A percentile compares a stretch with the other conserved stretches of the same genome.
Conservation (phyloP, 1,140 invertebrate species). For the Ooceraea biroi region DNA sequence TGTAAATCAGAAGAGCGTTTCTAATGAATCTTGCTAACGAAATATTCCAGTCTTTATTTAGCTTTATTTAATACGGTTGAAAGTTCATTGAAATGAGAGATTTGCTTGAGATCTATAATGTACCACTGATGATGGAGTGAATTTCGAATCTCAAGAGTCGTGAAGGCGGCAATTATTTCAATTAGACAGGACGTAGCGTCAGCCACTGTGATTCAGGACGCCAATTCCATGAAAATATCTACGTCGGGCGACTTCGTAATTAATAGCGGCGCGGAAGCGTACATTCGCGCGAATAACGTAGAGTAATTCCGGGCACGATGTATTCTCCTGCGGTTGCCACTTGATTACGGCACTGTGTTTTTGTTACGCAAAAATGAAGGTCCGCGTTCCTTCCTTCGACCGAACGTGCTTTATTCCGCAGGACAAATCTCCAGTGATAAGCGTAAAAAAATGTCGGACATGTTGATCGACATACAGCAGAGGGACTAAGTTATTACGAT, state of each 20-base stretch:
- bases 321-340: slow-evolving; percentile 6
- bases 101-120: not conserved
- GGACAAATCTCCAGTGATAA: not conserved
- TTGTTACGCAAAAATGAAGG: slow-evolving; percentile 10
- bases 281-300: slow-evolving; percentile 45
- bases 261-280: slow-evolving; percentile 29
- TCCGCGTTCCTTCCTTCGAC: not conserved
- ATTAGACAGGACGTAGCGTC: slow-evolving; percentile 21
- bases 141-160: slow-evolving; percentile 18
- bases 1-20: not conserved
- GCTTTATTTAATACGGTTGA: not conserved
- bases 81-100: not conserved
- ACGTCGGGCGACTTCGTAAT: slow-evolving; percentile 54
- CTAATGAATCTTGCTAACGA: not conserved
- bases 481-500: not conserved
- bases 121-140: not conserved
- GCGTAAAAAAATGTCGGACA: not conserved
- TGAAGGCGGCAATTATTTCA: slow-evolving; percentile 42
- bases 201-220: slow-evolving; percentile 26
- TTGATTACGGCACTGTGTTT: slow-evolving; percentile 41
- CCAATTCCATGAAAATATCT: slow-evolving; percentile 55
- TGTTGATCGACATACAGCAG: not conserved
- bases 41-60: not conserved
- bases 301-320: slow-evolving; percentile 36
- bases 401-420: not conserved